Percentiles rank a stretch among this genome's conserved stretches.
Evolutionary conservation across 2,797 vertebrate genomes (phyloP).

Genomic region (Taenioides sp.): DNA sequence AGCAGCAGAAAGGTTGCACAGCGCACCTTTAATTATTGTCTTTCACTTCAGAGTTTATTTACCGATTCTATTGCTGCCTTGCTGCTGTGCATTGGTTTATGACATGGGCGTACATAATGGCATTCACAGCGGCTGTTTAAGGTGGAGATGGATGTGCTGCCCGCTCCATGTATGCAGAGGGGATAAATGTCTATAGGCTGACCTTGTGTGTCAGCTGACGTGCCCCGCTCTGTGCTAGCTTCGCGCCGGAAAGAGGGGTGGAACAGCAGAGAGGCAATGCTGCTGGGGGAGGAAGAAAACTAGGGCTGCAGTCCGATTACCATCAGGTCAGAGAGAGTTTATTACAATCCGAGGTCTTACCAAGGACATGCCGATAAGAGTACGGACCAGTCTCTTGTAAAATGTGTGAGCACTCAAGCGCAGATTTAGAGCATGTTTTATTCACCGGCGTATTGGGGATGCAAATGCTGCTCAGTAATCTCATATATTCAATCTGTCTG

Average conservation of each 20-base stretch:
- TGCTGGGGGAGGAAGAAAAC: constrained; percentile 4
- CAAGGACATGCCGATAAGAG: constrained; percentile 32
- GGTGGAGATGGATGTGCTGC: constrained; percentile 53
- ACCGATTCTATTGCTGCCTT: not conserved
- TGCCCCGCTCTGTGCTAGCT: constrained; percentile 25
- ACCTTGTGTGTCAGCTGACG: constrained; percentile 63
- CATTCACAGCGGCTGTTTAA: constrained; percentile 43
- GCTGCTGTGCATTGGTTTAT: not conserved
- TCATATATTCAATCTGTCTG: not conserved
- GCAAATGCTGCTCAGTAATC: not conserved
- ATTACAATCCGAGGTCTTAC: constrained; percentile 18
- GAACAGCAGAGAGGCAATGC: not conserved
- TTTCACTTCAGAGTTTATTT: too few relatives aligned
- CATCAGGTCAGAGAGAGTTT: constrained; percentile 35
- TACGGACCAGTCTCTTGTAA: constrained; percentile 2
- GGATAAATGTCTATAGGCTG: constrained; percentile 54
- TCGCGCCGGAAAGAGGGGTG: not conserved
- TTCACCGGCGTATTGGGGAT: not conserved
- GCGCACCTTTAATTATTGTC: not conserved
- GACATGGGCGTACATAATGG: constrained; percentile 22
- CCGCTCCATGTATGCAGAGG: constrained; percentile 39
- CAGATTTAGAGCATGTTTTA: not conserved
- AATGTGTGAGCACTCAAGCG: not conserved
- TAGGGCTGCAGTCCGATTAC: constrained; percentile 6
- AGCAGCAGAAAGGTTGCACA: not conserved